Percentiles rank a stretch among this genome's conserved stretches.
These are phyloP conservation scores for Seladonia tumulorum DNA, from an alignment of 2,888 invertebrate genomes.

Conservation along the genomic window DNA sequence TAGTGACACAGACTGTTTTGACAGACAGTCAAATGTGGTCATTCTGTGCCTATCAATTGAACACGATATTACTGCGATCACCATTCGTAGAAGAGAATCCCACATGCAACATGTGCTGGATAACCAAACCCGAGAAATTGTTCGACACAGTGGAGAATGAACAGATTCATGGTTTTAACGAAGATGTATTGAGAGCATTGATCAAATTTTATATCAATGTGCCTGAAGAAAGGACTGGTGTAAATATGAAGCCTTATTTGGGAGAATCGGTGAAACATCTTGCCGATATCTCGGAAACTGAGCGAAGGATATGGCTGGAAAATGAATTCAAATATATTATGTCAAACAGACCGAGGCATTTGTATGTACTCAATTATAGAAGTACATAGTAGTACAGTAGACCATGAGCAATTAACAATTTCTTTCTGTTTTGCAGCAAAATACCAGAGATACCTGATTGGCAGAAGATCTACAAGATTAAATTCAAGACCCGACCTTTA, in stretches of 20 bases:
- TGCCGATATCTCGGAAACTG: conserved; percentile 89
- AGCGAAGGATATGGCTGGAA: conserved; percentile 90
- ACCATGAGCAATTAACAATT: not conserved
- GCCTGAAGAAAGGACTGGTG: conserved; percentile 87
- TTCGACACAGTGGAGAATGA: conserved; percentile 90
- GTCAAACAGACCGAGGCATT: conserved; percentile 88
- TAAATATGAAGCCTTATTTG: conserved; percentile 91
- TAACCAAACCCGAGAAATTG: conserved; percentile 89
- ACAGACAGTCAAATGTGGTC: conserved; percentile 95
- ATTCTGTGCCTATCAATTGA: conserved; percentile 96
- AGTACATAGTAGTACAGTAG: not conserved
- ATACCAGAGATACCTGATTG: conserved; percentile 91
- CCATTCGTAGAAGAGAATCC: conserved; percentile 88
- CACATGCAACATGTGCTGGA: conserved; percentile 92
- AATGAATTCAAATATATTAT: conserved; percentile 88
- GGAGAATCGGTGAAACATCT: conserved; percentile 86
- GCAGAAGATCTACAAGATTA: conserved; percentile 93
- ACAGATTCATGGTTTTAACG: conserved; percentile 92
- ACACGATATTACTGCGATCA: conserved; percentile 90
- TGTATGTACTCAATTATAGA: conserved; percentile 64
- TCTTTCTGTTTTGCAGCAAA: conserved; percentile 78
- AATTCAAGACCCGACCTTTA: conserved; percentile 88
- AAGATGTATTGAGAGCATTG: conserved; percentile 90
- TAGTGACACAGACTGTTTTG: conserved; percentile 94
- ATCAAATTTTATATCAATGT: conserved; percentile 90